Evolutionary conservation across 2,888 invertebrate genomes (phyloP), one percentile per base, ranked within the genome.

Genomic region (Nowickia ferox): DNA sequence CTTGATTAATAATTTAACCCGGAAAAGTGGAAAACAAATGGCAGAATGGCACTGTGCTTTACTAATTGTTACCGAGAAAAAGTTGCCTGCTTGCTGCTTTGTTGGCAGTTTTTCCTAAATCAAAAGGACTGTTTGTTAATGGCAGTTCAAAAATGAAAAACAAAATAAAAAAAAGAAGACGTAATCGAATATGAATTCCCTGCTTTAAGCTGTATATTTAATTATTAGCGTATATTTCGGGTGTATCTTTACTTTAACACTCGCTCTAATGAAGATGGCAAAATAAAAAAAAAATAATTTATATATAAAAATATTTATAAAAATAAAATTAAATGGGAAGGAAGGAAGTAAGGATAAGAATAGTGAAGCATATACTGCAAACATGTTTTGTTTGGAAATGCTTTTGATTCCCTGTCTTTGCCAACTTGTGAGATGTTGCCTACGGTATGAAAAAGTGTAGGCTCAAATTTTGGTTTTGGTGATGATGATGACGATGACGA

Each of bases 1-100:
- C 68, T 86, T 86, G 83, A 88, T 88, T 88, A 88, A 88, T 88
- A 88, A 88, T 88, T 88, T 87, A 88, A 87, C 87, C 85, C 84
- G 87, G 75, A 78, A 85, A 86, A 76, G 46, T 69, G 48, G 44
- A 72, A 72, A 57, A 48, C 55, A 80, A 71, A 77, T 51, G 65
- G 48, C 55, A 83, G 68, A 68, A 44, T 19, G 48, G n/a, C 15
- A 77, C 22, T 42, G 42, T 42, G 72, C 69, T 59, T 68, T 72
- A 80, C 83, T 83, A 86, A 86, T 86, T 79, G 79, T 80, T 76
- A 22, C 11, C 57, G 48, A 63, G 46, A 72, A 55, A 72, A 83
- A 72, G 51, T 48, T 75, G 22, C 9, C 66, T 17, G 75, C 55
- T 61, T 68, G 59, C 38, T 71, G 30, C 6, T 55, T 42, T 19